Evolutionary conservation across 1,140 invertebrate genomes (phyloP).

Genomic region (Maniola jurtina): DNA sequence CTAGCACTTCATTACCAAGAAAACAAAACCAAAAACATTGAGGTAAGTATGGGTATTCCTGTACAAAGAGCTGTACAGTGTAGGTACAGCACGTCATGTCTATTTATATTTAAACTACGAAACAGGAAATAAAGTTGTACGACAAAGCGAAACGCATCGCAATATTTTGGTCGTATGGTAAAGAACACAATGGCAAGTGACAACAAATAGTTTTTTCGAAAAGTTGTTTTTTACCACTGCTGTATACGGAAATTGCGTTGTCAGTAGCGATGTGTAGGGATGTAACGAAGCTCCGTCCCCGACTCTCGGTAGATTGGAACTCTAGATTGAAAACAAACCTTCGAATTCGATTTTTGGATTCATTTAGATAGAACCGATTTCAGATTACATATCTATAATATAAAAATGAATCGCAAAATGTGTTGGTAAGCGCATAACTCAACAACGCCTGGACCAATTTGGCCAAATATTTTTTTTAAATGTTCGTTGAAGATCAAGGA

Average conservation of each 20-base stretch:
- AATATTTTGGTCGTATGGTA: constrained; percentile 17
- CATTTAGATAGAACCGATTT: no score
- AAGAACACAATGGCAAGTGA: constrained; percentile 22
- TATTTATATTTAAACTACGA: constrained; percentile 18
- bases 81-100: neutral
- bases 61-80: neutral
- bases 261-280: constrained; percentile 5
- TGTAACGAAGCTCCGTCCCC: neutral
- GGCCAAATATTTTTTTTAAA: no score
- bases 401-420: no score
- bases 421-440: no score
- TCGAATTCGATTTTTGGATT: neutral
- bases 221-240: constrained; percentile 5
- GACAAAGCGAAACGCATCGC: constrained; percentile 21
- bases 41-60: neutral
- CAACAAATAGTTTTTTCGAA: constrained; percentile 12
- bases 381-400: no score
- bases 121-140: constrained; percentile 23
- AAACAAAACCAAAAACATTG: neutral
- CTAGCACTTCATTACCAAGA: neutral
- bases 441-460: no score
- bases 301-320: neutral
- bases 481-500: no score
- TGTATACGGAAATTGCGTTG: constrained; percentile 16
- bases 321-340: neutral